phyloP scores from a whole-genome alignment of 2,113 vertebrate species.

The Tupaia tana region DNA sequence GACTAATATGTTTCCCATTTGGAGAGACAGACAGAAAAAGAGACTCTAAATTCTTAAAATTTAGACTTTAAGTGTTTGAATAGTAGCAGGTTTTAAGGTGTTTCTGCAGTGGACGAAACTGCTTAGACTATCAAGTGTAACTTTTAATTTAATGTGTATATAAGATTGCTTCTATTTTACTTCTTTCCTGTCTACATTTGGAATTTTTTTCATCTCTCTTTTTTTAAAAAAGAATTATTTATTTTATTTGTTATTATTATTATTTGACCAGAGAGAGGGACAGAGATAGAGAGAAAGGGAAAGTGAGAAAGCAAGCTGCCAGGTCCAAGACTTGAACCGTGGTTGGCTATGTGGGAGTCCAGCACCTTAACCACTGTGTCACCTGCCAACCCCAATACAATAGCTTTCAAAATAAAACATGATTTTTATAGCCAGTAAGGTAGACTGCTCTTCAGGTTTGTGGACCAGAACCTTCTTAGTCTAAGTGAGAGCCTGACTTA shows the following conservation, averaged over 20 bases:
- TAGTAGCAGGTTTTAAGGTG: neutral
- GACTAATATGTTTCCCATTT: conserved; percentile 49
- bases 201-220: neutral
- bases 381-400: neutral
- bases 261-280: too few relatives aligned
- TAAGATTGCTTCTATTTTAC: neutral
- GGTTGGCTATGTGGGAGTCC: too few relatives aligned
- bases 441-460: neutral
- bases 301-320: too few relatives aligned
- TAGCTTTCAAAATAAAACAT: neutral
- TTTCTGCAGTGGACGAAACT: neutral
- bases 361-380: too few relatives aligned
- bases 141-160: neutral
- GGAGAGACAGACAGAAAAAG: neutral
- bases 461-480: neutral
- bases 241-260: too few relatives aligned
- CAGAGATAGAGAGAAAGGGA: too few relatives aligned
- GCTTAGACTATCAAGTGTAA: neutral
- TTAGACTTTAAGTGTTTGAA: neutral
- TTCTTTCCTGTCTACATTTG: neutral
- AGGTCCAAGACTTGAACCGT: too few relatives aligned
- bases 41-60: neutral
- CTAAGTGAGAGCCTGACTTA: neutral
- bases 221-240: too few relatives aligned
- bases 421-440: neutral